phyloP scores from a whole-genome alignment of 1,140 invertebrate species.

The Marisa cornuarietis region DNA sequence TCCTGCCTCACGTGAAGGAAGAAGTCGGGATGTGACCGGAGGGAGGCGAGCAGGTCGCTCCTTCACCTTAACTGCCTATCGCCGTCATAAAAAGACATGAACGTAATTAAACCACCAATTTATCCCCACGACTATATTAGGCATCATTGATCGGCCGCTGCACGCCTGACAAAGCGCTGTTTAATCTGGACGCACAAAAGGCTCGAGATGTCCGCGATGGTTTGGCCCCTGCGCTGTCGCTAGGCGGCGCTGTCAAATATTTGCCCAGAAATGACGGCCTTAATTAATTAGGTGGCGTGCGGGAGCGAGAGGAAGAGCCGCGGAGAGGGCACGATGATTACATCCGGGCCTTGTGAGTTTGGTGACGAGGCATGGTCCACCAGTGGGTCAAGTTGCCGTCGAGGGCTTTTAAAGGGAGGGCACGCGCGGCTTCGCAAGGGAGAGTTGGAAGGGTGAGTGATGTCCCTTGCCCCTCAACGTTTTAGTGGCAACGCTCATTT shows the following conservation, averaged over 20 bases:
- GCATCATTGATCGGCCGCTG: slow-evolving; percentile 1
- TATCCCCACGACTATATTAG: neutral
- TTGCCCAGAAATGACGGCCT: slow-evolving; percentile 11
- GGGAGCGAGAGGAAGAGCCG: neutral
- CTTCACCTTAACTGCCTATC: neutral
- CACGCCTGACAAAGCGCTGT: slow-evolving; percentile 20
- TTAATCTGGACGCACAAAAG: slow-evolving; percentile 22
- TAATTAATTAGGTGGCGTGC: slow-evolving; percentile 19
- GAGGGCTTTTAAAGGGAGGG: neutral
- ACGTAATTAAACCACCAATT: slow-evolving; percentile 21
- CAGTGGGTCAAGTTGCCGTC: no score
- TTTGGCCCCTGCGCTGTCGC: neutral
- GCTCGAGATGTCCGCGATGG: neutral
- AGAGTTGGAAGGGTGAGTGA: slow-evolving; percentile 1
- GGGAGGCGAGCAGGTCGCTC: no score
- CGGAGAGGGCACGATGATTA: neutral
- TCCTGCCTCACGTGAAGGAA: no score
- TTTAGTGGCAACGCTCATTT: neutral
- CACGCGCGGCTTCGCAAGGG: neutral
- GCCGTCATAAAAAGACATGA: slow-evolving; percentile 15
- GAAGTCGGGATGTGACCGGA: no score
- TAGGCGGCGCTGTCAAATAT: slow-evolving; percentile 12
- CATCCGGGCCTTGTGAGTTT: neutral
- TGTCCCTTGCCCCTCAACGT: neutral
- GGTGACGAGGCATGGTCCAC: no score